Conservation (phyloP, 2,797 vertebrate genomes). For the Peromyscus attwateri region DNA sequence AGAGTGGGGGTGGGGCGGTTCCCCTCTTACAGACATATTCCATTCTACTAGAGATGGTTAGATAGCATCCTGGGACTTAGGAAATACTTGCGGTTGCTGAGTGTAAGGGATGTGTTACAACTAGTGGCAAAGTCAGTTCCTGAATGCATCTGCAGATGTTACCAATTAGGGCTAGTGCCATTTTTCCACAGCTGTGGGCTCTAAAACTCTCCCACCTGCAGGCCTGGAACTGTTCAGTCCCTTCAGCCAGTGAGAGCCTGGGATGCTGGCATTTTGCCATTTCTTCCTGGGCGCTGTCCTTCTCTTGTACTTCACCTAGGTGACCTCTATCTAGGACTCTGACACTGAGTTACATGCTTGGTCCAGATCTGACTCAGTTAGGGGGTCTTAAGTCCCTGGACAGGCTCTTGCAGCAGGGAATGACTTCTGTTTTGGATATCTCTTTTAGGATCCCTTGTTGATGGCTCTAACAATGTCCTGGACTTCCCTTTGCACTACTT, state of each 20-base stretch:
- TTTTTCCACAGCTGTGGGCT: conserved; percentile 64
- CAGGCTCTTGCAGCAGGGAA: background rate
- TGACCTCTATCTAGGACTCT: background rate
- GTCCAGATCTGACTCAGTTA: background rate
- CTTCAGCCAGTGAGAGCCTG: background rate
- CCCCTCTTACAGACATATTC: background rate
- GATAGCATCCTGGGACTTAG: background rate
- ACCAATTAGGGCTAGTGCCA: conserved; percentile 48
- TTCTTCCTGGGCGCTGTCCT: background rate
- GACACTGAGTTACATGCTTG: background rate
- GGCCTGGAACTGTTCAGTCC: background rate
- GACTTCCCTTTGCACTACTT: background rate
- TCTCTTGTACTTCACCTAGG: background rate
- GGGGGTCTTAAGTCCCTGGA: background rate
- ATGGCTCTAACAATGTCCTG: background rate
- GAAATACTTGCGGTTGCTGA: conserved; percentile 50
- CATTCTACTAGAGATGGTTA: background rate
- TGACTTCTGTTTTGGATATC: background rate
- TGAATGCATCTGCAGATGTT: conserved; percentile 64
- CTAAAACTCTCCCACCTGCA: conserved; percentile 50
- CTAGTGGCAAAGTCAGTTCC: background rate
- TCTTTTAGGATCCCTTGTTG: background rate
- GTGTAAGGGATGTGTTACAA: conserved; percentile 29
- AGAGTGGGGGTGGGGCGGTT: background rate
- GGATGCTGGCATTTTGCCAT: background rate